Conservation (phyloP, 1,140 invertebrate species). For the Drosophila bocqueti region DNA sequence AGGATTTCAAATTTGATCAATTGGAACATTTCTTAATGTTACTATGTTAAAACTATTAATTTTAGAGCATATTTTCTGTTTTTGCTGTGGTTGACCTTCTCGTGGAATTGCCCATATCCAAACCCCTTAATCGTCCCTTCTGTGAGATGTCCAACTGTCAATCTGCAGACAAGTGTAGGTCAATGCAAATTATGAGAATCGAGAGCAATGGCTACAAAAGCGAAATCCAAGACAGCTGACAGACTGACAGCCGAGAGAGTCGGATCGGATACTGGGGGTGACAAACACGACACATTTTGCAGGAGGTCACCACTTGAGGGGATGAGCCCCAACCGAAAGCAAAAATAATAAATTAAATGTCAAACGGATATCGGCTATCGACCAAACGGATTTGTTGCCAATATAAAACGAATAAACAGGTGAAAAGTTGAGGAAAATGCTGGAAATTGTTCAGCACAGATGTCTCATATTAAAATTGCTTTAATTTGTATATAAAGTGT, state of each 20-base stretch:
- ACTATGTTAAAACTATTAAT: too few species aligned
- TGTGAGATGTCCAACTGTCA: conserved; percentile 47
- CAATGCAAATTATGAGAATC: conserved; percentile 58
- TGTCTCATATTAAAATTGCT: too few species aligned
- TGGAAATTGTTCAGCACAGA: too few species aligned
- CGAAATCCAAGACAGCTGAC: conserved; percentile 18
- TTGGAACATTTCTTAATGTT: too few species aligned
- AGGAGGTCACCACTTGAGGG: conserved; percentile 27
- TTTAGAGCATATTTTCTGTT: too few species aligned
- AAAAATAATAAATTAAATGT: conserved; percentile 40
- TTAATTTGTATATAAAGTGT: too few species aligned
- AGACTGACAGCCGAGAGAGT: neutral
- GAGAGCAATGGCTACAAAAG: conserved; percentile 19
- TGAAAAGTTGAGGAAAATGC: neutral
- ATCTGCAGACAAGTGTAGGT: conserved; percentile 45
- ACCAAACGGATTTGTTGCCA: conserved; percentile 29
- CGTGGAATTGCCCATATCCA: too few species aligned
- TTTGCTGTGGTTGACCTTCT: too few species aligned
- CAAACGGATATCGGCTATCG: conserved; percentile 42
- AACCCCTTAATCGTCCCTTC: conserved; percentile 1
- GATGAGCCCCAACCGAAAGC: conserved; percentile 7
- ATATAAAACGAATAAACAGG: conserved; percentile 10
- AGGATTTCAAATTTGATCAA: too few species aligned
- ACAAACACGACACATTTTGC: conserved; percentile 31
- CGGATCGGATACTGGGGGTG: conserved; percentile 8